Evolutionary conservation across 2,888 invertebrate genomes (phyloP).

Genomic region (Tinea trinotella): DNA sequence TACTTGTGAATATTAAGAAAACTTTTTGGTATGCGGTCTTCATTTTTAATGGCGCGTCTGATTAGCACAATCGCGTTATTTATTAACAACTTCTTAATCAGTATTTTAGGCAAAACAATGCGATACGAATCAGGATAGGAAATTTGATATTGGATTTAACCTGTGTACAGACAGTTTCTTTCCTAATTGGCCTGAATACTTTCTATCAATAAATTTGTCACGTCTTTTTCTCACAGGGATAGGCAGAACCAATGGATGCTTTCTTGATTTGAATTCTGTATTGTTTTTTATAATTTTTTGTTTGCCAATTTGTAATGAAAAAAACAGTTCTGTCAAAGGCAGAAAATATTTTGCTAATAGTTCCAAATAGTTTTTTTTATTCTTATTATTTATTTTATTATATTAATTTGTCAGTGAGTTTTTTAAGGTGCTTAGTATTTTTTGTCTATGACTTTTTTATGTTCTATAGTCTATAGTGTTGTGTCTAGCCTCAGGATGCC

Average conservation of each 20-base stretch:
- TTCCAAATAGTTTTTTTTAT: background rate
- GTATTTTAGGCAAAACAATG: too few relatives aligned
- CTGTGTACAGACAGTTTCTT: too few relatives aligned
- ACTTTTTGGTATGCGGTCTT: conserved; percentile 8
- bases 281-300: too few relatives aligned
- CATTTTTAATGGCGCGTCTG: background rate
- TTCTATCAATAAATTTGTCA: too few relatives aligned
- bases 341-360: conserved; percentile 2
- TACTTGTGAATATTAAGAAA: conserved; percentile 3
- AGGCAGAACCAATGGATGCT: too few relatives aligned
- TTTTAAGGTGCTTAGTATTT: conserved; percentile 8
- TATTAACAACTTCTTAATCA: background rate
- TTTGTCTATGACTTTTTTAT: background rate
- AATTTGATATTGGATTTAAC: too few relatives aligned
- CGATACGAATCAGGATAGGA: too few relatives aligned
- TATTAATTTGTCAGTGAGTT: background rate
- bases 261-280: too few relatives aligned
- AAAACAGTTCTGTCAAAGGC: background rate
- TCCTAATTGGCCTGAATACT: too few relatives aligned
- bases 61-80: conserved; percentile 10
- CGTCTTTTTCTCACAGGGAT: too few relatives aligned
- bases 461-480: background rate
- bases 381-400: background rate
- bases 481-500: background rate
- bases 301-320: background rate